These are phyloP conservation scores for Cotesia vestalis DNA, from an alignment of 1,140 invertebrate genomes.

Conservation along the genomic window DNA sequence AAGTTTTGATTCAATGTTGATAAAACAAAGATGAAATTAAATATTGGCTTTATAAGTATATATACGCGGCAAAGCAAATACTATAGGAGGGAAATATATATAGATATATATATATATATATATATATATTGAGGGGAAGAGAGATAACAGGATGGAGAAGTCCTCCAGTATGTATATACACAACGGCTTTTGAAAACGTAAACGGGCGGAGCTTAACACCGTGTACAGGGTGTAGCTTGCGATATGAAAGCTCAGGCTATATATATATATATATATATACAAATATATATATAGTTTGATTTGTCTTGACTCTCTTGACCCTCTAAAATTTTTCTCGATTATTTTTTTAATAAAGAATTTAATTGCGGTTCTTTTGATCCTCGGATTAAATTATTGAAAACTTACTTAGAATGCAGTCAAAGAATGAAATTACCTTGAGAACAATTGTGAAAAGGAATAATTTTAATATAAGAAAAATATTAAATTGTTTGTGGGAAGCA, in stretches of 20 bases:
- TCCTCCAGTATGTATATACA: conserved; percentile 35
- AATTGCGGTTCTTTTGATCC: neutral
- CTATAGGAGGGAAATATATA: conserved; percentile 1
- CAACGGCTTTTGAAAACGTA: conserved; percentile 43
- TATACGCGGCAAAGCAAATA: neutral
- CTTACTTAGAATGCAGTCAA: too few relatives aligned
- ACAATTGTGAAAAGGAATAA: too few relatives aligned
- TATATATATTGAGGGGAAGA: conserved; percentile 38
- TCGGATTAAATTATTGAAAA: too few relatives aligned
- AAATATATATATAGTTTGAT: neutral
- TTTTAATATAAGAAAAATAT: too few relatives aligned
- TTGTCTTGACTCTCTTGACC: conserved; percentile 6
- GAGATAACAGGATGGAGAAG: conserved; percentile 52
- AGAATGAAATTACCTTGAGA: too few relatives aligned
- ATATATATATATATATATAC: neutral
- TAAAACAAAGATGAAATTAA: conserved; percentile 10
- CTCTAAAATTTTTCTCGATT: neutral
- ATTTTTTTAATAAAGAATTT: neutral
- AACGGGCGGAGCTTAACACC: conserved; percentile 61
- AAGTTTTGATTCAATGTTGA: too few relatives aligned
- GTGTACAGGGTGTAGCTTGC: conserved; percentile 46
- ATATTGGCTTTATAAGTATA: conserved; percentile 14
- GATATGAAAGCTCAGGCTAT: conserved; percentile 40
- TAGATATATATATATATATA: neutral
- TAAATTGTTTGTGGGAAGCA: too few relatives aligned